Evolutionary conservation across 2,113 vertebrate species (phyloP).

Genomic region (Taxidea taxus): DNA sequence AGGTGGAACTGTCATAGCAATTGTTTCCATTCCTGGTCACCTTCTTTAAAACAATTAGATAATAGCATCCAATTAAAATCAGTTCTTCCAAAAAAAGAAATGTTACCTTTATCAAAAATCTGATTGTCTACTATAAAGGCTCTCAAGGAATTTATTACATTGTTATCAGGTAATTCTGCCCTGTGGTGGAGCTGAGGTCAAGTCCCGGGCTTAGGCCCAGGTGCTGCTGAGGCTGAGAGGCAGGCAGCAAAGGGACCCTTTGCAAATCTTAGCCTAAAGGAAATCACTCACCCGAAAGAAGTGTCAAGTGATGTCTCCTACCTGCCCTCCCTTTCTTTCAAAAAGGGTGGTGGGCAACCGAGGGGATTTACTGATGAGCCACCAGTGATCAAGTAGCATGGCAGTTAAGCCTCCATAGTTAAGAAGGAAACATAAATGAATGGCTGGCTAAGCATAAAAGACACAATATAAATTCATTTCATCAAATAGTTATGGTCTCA

Average conservation of each 20-base stretch:
- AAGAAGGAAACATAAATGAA: neutral
- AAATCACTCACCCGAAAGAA: neutral
- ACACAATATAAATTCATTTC: slow-evolving; percentile 6
- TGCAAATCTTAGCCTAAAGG: neutral
- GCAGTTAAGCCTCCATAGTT: neutral
- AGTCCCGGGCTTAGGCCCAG: neutral
- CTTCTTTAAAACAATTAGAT: slow-evolving; percentile 2
- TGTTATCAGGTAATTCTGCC: neutral
- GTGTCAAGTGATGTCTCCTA: neutral
- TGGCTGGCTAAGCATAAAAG: slow-evolving; percentile 18
- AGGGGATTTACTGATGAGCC: neutral
- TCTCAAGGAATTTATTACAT: neutral
- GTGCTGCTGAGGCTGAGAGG: neutral
- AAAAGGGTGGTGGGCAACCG: neutral
- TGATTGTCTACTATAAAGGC: neutral
- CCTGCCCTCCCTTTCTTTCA: neutral
- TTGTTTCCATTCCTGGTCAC: neutral
- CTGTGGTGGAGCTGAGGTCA: neutral
- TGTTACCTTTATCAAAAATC: slow-evolving; percentile 28
- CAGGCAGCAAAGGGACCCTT: neutral
- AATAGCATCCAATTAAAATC: neutral
- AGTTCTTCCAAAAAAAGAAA: neutral
- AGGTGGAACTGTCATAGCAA: neutral
- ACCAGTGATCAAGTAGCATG: neutral
- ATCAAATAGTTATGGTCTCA: neutral